A percentile compares a stretch with the other conserved stretches of the same genome.
These are phyloP conservation scores for Torymus tubicola DNA, from an alignment of 2,888 invertebrate species.

Conservation along the genomic window DNA sequence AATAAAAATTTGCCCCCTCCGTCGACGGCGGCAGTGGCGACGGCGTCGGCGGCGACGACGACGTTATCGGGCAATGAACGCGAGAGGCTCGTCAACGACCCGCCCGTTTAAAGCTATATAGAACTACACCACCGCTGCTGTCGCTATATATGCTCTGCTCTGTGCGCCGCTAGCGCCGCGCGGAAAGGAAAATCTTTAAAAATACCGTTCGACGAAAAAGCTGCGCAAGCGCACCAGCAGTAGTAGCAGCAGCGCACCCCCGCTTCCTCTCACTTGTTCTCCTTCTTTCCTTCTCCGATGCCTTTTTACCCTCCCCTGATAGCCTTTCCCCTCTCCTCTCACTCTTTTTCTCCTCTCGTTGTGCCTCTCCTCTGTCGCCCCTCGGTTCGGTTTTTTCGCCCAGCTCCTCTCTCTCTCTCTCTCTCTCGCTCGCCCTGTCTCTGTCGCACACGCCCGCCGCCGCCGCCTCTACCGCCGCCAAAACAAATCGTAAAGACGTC, in stretches of 20 bases:
- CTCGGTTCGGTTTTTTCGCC: neutral
- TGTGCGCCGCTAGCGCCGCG: slow-evolving; percentile 56
- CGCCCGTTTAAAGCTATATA: slow-evolving; percentile 63
- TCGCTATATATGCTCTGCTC: too few relatives aligned
- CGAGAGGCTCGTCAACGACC: slow-evolving; percentile 61
- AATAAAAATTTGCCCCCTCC: slow-evolving; percentile 55
- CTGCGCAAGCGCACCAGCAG: slow-evolving; percentile 67
- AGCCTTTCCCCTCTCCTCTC: slow-evolving; percentile 4
- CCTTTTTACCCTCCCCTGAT: slow-evolving; percentile 17
- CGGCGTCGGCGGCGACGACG: slow-evolving; percentile 41
- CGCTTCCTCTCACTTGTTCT: slow-evolving; percentile 58
- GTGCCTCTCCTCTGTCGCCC: neutral
- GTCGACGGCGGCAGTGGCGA: neutral
- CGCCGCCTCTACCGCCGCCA: slow-evolving; percentile 65
- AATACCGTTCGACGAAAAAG: slow-evolving; percentile 72
- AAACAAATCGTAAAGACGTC: slow-evolving; percentile 73
- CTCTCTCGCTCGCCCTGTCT: slow-evolving; percentile 6
- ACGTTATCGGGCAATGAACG: slow-evolving; percentile 61
- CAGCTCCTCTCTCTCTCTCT: slow-evolving; percentile 11
- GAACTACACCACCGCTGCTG: neutral
- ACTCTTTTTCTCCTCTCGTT: slow-evolving; percentile 1
- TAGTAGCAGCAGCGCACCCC: slow-evolving; percentile 2
- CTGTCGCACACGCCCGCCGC: slow-evolving; percentile 35
- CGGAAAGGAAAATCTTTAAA: slow-evolving; percentile 72
- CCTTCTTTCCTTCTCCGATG: slow-evolving; percentile 47